Base-by-base conservation (phyloP, 2,113 vertebrate species). In the Thamnaconus septentrionalis region DNA sequence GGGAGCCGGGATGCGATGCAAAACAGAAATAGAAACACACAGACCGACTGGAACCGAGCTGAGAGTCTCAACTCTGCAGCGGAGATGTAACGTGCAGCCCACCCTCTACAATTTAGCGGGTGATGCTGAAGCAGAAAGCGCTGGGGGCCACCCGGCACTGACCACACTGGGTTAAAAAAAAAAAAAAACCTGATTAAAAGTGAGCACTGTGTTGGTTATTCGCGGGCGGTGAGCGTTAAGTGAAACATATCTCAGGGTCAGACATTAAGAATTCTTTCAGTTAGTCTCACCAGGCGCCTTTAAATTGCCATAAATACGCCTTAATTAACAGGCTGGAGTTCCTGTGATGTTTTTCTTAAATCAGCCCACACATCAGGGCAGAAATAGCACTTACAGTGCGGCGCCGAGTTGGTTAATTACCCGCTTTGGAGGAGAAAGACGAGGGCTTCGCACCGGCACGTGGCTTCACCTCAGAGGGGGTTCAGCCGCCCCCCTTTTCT, bases 281-380 rank as follows among this genome's bases (percentile, higher is more conserved):
- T 81, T 78, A 76, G 71, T 73, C 66, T 76, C 74, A 79, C 65
- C 56, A 60, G 49, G 73, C 78, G 3, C 11, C 60, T 74, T 80
- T 85, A 86, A 31, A 84, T 85, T 80, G 78, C 79, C 81, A 80
- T 84, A 84, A 88, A 89, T 82, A 83, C 42, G 64, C 78, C 69
- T 71, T 87, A 85, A 89, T 89, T 87, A 88, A 79, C 67, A 80
- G 46, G 53, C 70, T 79, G 74, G 71, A 76, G 71, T 56, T 75
- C 64, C 68, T 81, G 73, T 84, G 81, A 83, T 75, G 78, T 80
- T 81, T 77, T 31, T 59, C 75, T 78, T 80, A 80, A 77, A 60
- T 0, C 70, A 58, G 55, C 78, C 75, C 64, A 82, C 76, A 82
- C 66, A 67, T 77, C 66, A 76, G 46, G 46, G 61, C 64, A 83